Evolutionary conservation across 2,888 invertebrate species (phyloP), one percentile per base, ranked within the genome.

Genomic region (Standfussiana lucernea): DNA sequence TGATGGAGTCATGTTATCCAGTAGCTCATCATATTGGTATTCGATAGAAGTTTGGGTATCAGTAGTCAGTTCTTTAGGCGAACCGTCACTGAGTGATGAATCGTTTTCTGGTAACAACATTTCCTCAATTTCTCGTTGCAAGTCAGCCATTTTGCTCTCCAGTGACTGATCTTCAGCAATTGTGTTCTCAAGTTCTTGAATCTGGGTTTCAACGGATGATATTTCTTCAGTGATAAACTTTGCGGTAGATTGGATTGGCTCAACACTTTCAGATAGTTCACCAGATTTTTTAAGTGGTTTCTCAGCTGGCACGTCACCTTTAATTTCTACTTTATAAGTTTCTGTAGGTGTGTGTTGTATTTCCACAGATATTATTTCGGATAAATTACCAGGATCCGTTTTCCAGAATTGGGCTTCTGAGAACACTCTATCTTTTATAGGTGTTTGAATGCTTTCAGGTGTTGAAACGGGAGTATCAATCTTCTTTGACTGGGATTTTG

Each of bases 111-210:
- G 96, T 45, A 94, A 86, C 50, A 96, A 86, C 95, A 96, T 95
- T 92, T 96, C 96, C 84, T 97, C 96, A 59, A 96, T 96, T 93
- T 96, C 96, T 87, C 95, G 92, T 90, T 96, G 96, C 73, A 96
- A 91, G 83, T 96, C 96, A 65, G 96, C 96, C 95, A 96, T 96
- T 93, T 96, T 95, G 86, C 93, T 93, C 89, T 96, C 96, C 72
- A 96, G 93, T 2, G 96, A 96, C 79, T 94, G 93, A 84, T 96
- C 96, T 75, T 95, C 95, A 37, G 93, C 91, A 77, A 95, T 92
- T 78, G 91, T 93, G 74, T 90, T 85, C 72, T 88, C 86, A 28
- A 86, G 75, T 42, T 83, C 78, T 77, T 81, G 80, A 67, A 68
- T 80, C 77, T 88, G 79, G n/a, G 74, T 76, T 85, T 90, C 85